Evolutionary conservation across 37 sponge, comb jelly and placozoan genomes (phyloP).

Genomic region (Chondrilla cf. caribensis): DNA sequence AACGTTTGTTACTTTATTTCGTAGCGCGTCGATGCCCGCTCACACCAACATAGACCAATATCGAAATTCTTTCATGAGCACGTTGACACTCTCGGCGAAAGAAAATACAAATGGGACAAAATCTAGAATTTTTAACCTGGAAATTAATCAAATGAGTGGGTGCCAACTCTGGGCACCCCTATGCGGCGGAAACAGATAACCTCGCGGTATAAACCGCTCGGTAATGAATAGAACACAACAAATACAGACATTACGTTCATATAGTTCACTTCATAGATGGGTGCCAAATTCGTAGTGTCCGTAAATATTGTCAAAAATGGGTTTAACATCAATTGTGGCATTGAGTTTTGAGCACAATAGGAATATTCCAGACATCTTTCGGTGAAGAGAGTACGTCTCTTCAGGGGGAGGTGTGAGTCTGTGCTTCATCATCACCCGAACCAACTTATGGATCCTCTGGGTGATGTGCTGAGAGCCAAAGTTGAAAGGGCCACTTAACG

Average conservation of each 20-base stretch:
- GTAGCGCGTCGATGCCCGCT: no score
- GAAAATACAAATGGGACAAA: no score
- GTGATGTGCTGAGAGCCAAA: conserved; percentile 72
- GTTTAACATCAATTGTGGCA: conserved; percentile 64
- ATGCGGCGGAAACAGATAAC: no score
- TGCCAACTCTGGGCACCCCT: no score
- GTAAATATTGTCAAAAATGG: conserved; percentile 62
- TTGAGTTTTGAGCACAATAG: conserved; percentile 79
- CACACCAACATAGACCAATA: no score
- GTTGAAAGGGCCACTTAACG: conserved; percentile 54
- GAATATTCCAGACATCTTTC: conserved; percentile 88
- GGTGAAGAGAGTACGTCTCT: conserved; percentile 87
- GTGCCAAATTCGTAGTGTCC: conserved; percentile 29
- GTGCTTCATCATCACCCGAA: conserved; percentile 74
- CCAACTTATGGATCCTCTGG: conserved; percentile 51
- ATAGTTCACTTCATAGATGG: neutral
- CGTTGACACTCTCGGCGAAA: no score
- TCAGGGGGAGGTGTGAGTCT: conserved; percentile 90
- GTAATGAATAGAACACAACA: no score
- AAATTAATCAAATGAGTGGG: no score
- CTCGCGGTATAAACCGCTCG: no score
- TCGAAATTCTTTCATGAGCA: no score
- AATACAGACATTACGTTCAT: neutral
- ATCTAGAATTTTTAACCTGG: no score
- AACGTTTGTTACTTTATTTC: no score